These are phyloP conservation scores for Cephalopterus ornatus DNA, from an alignment of 2,113 vertebrate genomes.

Conservation along the genomic window DNA sequence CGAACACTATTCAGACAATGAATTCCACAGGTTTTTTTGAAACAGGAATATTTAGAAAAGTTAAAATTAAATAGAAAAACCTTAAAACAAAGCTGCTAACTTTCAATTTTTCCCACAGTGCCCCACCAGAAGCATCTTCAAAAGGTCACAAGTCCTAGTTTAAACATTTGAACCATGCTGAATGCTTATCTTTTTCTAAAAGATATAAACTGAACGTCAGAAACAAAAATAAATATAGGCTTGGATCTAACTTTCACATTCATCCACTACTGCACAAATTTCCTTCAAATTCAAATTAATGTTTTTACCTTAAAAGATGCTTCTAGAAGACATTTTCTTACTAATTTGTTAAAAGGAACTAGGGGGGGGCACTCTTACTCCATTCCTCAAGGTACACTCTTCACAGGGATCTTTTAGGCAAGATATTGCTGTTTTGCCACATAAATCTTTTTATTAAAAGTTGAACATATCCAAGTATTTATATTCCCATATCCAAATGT, in stretches of 20 bases:
- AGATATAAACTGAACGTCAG: background rate
- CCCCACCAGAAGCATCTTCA: background rate
- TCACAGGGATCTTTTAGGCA: background rate
- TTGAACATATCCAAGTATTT: background rate
- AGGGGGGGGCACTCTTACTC: background rate
- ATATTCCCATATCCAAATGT: background rate
- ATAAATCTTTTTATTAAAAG: background rate
- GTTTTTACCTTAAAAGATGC: background rate
- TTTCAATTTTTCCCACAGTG: background rate
- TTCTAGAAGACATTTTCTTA: background rate
- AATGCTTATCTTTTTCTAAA: background rate
- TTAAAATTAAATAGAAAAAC: background rate
- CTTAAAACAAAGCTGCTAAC: background rate
- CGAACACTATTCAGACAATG: background rate
- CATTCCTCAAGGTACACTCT: background rate
- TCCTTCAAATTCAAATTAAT: background rate
- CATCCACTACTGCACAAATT: background rate
- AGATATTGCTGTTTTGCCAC: background rate
- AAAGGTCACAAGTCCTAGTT: background rate
- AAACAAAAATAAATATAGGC: background rate
- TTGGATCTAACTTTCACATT: background rate
- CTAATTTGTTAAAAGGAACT: background rate
- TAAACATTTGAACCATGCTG: background rate
- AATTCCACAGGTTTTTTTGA: background rate
- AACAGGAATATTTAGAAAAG: background rate